Percentiles rank a stretch among this genome's conserved stretches.
Conservation (phyloP, 2,797 vertebrate genomes). For the Sebastes trivittatus region DNA sequence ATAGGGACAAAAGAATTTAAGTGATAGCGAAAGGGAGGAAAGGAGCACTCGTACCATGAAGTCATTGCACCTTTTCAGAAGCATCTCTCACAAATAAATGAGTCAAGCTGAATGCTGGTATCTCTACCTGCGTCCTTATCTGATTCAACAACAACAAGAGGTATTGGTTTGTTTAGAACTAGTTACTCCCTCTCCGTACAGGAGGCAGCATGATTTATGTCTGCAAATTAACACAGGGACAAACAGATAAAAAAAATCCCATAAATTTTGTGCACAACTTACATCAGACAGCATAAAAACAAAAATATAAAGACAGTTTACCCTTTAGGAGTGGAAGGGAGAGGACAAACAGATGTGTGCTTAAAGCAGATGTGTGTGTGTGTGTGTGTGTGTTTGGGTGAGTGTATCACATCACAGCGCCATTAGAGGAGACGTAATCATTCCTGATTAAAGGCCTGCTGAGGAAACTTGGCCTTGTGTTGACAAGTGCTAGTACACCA, state of each 20-base stretch:
- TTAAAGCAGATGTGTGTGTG: not conserved
- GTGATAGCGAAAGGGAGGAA: constrained; percentile 29
- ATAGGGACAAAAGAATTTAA: constrained; percentile 58
- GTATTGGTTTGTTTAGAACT: constrained; percentile 26
- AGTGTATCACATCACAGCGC: constrained; percentile 33
- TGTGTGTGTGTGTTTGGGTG: not conserved
- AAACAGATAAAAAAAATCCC: constrained; percentile 16
- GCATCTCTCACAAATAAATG: constrained; percentile 39
- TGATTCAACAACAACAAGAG: constrained; percentile 40
- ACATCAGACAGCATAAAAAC: not conserved
- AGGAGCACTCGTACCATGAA: constrained; percentile 18
- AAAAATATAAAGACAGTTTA: constrained; percentile 20
- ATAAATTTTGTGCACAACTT: not conserved
- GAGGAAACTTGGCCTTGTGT: constrained; percentile 59
- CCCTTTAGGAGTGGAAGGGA: not conserved
- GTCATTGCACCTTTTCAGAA: constrained; percentile 1
- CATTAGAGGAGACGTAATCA: constrained; percentile 69
- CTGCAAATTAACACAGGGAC: constrained; percentile 34
- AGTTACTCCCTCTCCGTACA: constrained; percentile 1
- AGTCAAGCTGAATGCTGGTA: constrained; percentile 17
- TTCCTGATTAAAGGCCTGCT: constrained; percentile 70
- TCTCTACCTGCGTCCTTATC: constrained; percentile 25
- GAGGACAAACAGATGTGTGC: constrained; percentile 13
- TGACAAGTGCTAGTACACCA: constrained; percentile 68
- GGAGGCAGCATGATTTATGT: constrained; percentile 48